Base-by-base conservation (phyloP, 1,140 invertebrate genomes). In the Formica exsecta region DNA sequence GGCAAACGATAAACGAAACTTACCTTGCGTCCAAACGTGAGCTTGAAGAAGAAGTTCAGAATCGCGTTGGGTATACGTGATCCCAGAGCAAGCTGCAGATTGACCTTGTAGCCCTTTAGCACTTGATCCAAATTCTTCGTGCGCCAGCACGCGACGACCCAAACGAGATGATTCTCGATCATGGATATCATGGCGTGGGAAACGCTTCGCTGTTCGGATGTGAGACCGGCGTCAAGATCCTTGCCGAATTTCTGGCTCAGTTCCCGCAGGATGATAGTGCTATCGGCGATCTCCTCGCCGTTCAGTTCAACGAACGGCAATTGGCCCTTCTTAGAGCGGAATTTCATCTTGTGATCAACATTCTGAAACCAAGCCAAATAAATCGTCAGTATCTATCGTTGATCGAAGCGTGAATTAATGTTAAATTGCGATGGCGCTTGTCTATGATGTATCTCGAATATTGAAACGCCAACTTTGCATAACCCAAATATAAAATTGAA, bases 181-280 rank as follows among this genome's bases (percentile, higher is more conserved):
- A 99, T 99, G 36, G 98, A 98, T 92, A 98, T 98, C 96, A 98
- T 98, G n/a, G 98, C 98, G 95, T 99, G 98, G 9, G 98, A 97
- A 11, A 98, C 96, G 91, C 97, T 98, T 86, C 97, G 97, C 93
- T 99, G 98, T 92, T 98, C 98, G 73, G 97, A 94, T 68, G 97
- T 98, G 25, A 99, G 95, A 57, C 96, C 96, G 1, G 96, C 96
- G 94, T 99, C 98, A 88, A 98, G 95, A 94, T 99, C 97, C 93
- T 98, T 97, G 87, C 96, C 96, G 93, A 97, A 98, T 90, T 97
- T 97, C 91, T 97, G 96, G 32, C 97, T 97, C 32, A 99, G 95
- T 88, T 99, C 98, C 89, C 97, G 97, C 91, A 99, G 97, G 90
- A 99, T 99, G 90, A 98, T 97, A 62, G 97, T 96, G 91, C 98